Base-by-base conservation (phyloP, 2,113 vertebrate species). In the Etia nguti region DNA sequence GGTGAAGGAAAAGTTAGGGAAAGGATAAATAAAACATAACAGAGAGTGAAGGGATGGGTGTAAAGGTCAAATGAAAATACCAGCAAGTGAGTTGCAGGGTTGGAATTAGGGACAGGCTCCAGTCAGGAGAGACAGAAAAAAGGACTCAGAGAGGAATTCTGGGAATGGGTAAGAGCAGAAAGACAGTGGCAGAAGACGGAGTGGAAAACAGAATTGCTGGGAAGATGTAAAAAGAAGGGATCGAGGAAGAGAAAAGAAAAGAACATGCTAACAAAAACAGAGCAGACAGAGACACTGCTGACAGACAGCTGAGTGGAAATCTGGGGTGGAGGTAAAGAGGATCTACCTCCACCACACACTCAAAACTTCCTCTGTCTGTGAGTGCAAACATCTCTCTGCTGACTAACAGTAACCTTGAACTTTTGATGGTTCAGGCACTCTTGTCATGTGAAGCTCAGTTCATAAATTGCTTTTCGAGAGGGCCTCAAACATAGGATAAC, bases 51-150 rank as follows among this genome's bases (percentile, higher is more conserved):
- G 36, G 15, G 29, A 5, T n/a, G n/a, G 81, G 90, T 60, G 79
- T 80, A 89, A 87, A 90, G 91, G 88, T 89, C 59, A 83, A 83
- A 81, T 88, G 87, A 94, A 95, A 93, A 92, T 89, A 86, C 38
- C 87, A 77, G 84, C 92, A 89, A 81, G 82, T 80, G 84, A 87
- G 36, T 87, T 70, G 75, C 41, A 89, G 22, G 77, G 83, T 82
- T 87, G 75, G 79, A 90, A 92, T 87, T 77, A 75, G 57, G 88
- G 80, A 86, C 48, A 86, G 62, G 43, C 82, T 91, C 91, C 88
- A 90, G 87, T 84, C 75, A 79, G 68, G 73, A 92, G 80, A 93
- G 75, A 90, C 54, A 88, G 82, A 88, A 80, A 89, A 79, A 84
- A 85, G 36, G 85, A 88, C 52, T 89, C 54, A 22, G 56, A 43